These are phyloP conservation scores for Caradrina kadenii DNA, from an alignment of 2,888 invertebrate species.

Conservation along the genomic window DNA sequence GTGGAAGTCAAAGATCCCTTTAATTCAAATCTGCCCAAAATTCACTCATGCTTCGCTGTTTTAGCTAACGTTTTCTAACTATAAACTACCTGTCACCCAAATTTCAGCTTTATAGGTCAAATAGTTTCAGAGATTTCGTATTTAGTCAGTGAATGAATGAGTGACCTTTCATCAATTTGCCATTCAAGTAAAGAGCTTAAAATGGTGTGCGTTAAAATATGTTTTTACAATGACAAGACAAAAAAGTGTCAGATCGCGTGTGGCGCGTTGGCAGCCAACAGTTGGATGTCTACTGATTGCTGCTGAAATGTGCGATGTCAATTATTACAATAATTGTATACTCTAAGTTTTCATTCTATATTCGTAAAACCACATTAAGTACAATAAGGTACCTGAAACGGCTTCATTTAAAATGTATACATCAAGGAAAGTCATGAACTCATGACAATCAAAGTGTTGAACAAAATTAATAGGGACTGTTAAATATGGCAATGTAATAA, in stretches of 20 bases:
- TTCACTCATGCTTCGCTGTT: no score
- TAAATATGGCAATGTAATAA: not conserved
- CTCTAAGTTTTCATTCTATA: no score
- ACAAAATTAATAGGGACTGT: not conserved
- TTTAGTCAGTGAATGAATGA: no score
- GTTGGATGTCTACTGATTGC: not conserved
- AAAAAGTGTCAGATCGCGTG: no score
- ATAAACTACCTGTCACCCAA: not conserved
- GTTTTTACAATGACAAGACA: no score
- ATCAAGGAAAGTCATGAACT: no score
- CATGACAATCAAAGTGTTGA: constrained; percentile 6
- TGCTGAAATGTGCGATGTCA: no score
- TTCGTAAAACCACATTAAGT: not conserved
- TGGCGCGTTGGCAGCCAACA: no score
- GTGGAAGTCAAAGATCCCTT: not conserved
- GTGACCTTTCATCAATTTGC: no score
- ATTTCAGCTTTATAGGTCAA: not conserved
- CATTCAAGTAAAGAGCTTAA: no score
- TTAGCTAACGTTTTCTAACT: not conserved
- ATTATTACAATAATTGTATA: no score
- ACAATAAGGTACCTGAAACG: constrained; percentile 1
- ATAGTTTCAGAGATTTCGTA: not conserved
- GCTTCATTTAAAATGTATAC: not conserved
- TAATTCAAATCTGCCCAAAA: not conserved
- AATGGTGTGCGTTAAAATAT: no score